A percentile compares a stretch with the other conserved stretches of the same genome.
phyloP scores from a whole-genome alignment of 2,888 invertebrate species.

The Nudaria mundana region DNA sequence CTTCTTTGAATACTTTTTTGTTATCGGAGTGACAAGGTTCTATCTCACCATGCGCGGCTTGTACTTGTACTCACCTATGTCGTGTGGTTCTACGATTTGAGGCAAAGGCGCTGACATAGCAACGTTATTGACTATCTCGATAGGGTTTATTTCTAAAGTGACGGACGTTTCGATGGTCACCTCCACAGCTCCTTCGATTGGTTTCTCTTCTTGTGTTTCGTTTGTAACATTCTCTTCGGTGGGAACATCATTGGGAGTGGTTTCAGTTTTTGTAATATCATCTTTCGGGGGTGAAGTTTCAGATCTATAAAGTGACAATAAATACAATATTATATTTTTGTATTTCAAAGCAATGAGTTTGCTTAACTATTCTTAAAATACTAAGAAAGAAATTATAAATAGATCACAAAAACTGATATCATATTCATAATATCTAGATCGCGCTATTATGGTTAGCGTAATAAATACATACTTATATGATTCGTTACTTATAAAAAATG shows the following conservation, averaged over 20 bases:
- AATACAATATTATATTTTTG: too few relatives aligned
- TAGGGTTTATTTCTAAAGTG: constrained; percentile 26
- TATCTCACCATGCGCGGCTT: too few relatives aligned
- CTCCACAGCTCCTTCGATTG: constrained; percentile 13
- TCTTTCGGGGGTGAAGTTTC: constrained; percentile 58
- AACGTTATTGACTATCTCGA: constrained; percentile 29
- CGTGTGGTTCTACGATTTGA: constrained; percentile 34
- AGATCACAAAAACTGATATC: too few relatives aligned
- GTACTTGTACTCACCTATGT: constrained; percentile 46
- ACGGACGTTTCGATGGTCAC: constrained; percentile 16
- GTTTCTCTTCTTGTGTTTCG: constrained; percentile 25
- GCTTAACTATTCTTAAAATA: too few relatives aligned
- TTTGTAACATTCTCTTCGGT: constrained; percentile 32
- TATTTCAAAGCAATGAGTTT: too few relatives aligned
- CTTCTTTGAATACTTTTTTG: too few relatives aligned
- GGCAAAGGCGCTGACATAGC: constrained; percentile 26
- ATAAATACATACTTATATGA: too few relatives aligned
- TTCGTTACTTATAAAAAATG: too few relatives aligned
- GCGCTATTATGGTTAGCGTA: too few relatives aligned
- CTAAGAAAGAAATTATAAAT: too few relatives aligned
- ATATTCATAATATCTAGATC: too few relatives aligned
- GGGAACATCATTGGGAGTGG: constrained; percentile 32
- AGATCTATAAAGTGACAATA: constrained; percentile 32
- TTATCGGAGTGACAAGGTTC: too few relatives aligned
- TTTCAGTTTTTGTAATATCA: constrained; percentile 41